Base-by-base conservation (phyloP, 1,140 invertebrate genomes). In the Leguminivora glycinivorella region DNA sequence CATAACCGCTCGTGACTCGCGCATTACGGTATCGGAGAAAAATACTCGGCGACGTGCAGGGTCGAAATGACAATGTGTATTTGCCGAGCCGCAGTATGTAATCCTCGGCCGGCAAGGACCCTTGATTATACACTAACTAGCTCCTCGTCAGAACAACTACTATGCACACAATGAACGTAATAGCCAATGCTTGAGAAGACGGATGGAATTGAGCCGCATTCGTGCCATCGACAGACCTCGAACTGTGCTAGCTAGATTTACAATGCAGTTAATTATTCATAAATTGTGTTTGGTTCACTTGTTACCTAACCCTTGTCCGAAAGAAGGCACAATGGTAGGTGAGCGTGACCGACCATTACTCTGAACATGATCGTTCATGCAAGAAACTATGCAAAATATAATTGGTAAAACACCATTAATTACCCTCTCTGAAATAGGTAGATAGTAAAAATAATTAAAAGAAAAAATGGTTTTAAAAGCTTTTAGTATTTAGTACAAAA, bases 1-100 rank as follows among this genome's bases (percentile, higher is more conserved):
- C 83, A 89, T 89, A 89, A 89, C 85, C 81, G 83, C 79, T 88
- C 89, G 89, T 91, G 89, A 91, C 89, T 89, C 76, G 87, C 83
- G 87, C 87, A 89, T 89, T 89, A 89, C 87, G 83, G 86, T 85
- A 87, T 85, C 82, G 81, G 75, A 80, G 80, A 88, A 90, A 90
- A 89, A 88, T 88, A 87, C 82, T 72, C 80, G 77, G 75, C 78
- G 67, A 71, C 70, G 72, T 75, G 75, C 82, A 83, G 83, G 76
- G 80, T 72, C 76, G 81, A 72, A 77, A 69, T 69, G 74, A 9
- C 68, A 43, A 67, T 29, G 67, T 22, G n/a, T 26, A 34, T 63
- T 34, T 67, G 40, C 14, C 67, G 34, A 67, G 19, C 19, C n/a
- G 67, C 31, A 47, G 43, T 68, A 43, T 24, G 67, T 68, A 63